Conservation (phyloP, 2,797 vertebrate species). For the Bothrops alternatus region DNA sequence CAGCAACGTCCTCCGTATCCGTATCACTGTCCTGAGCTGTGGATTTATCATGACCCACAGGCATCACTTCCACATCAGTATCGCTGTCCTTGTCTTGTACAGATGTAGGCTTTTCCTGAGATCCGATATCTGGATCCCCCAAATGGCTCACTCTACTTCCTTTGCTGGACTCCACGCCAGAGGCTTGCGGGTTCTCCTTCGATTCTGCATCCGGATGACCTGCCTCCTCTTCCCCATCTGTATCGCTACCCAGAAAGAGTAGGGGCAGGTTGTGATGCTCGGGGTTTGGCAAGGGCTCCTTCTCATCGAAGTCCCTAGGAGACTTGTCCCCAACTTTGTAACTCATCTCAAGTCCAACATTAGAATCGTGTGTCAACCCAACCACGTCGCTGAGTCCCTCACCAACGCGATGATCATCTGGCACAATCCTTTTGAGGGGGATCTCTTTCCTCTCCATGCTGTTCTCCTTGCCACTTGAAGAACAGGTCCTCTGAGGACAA, state of each 20-base stretch:
- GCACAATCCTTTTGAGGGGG: not conserved
- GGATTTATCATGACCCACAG: not conserved
- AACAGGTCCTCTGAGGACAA: too few relatives aligned
- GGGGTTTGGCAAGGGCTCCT: not conserved
- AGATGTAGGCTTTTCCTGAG: not conserved
- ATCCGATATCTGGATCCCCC: not conserved
- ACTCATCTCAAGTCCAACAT: not conserved
- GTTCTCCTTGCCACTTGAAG: not conserved
- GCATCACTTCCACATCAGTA: not conserved
- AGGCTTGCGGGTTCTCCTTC: rapidly evolving
- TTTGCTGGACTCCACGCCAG: too few relatives aligned
- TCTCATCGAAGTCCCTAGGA: not conserved
- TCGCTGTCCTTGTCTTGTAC: not conserved
- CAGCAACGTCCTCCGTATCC: not conserved
- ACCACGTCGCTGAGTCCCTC: too few relatives aligned
- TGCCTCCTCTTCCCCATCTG: conserved; percentile 28
- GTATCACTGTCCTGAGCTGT: not conserved
- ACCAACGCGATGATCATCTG: rapidly evolving
- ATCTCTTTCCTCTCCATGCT: not conserved
- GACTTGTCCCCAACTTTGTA: not conserved
- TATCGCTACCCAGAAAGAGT: not conserved
- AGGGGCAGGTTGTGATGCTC: not conserved
- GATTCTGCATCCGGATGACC: not conserved
- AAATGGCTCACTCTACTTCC: not conserved
- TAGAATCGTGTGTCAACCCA: not conserved